A percentile compares a stretch with the other conserved stretches of the same genome.
Evolutionary conservation across 2,113 vertebrate genomes (phyloP).

Genomic region (Hypanus sabinus): DNA sequence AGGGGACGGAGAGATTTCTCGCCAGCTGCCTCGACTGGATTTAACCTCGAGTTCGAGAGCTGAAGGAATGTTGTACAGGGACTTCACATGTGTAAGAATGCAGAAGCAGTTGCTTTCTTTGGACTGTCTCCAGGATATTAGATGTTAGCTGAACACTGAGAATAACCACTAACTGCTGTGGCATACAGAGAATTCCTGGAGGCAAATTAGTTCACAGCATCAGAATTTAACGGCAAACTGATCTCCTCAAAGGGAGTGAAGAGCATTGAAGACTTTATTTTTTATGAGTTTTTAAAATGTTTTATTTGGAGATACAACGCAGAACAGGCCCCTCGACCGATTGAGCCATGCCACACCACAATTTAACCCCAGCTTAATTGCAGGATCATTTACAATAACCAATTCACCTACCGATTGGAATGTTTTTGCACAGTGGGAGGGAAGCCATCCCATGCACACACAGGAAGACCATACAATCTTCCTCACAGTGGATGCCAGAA

Average conservation of each 20-base stretch:
- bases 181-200: neutral
- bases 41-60: neutral
- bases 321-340: too few relatives aligned
- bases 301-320: too few relatives aligned
- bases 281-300: too few relatives aligned
- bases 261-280: neutral
- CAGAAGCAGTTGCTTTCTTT: neutral
- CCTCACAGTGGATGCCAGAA: too few relatives aligned
- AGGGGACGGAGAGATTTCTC: neutral
- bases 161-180: neutral
- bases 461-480: too few relatives aligned
- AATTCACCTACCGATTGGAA: too few relatives aligned
- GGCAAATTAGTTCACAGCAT: neutral
- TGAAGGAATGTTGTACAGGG: neutral
- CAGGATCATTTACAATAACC: too few relatives aligned
- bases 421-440: too few relatives aligned
- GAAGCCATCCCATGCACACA: too few relatives aligned
- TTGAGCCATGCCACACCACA: too few relatives aligned
- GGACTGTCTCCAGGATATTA: neutral
- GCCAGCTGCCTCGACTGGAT: neutral
- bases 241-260: neutral
- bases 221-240: neutral
- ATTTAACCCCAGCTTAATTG: too few relatives aligned
- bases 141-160: neutral
- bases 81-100: neutral